Base-by-base conservation (phyloP, 2,888 invertebrate species). In the Apantesis nais region DNA sequence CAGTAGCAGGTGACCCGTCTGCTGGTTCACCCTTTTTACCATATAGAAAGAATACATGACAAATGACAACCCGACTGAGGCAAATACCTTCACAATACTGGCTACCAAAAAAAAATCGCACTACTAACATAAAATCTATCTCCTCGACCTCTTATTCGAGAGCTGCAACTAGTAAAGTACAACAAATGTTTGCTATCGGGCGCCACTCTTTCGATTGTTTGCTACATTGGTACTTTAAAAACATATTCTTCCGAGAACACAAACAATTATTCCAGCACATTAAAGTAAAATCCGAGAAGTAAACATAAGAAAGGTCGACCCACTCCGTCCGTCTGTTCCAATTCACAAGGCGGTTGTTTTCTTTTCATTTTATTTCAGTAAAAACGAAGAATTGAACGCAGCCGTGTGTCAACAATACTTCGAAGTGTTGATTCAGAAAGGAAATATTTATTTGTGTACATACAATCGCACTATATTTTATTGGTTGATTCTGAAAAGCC, bases 281-380 rank as follows among this genome's bases (percentile, higher is more conserved):
- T 52, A 52, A 52, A 52, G 48, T 52, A 64, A 60, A 31, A 60
- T n/a, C 41, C 37, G 29, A 29, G 61, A 34, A 61, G 44, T 48
- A 37, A 41, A 52, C 11, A 63, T 11, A 31, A 65, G 60, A 11
- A 25, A 34, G 60, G 65, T 64, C 60, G 65, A 75, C 79, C 78
- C 67, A 79, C 63, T 75, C 73, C 31, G 39, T 37, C 0, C 62
- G 14, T 69, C 68, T 67, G 68, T 29, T 66, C 67, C 62, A 68
- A 79, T 74, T 75, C 70, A 64, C 70, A 70, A 79, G 72, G 73
- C 62, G 63, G 2, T 65, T 73, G 55, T 72, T 77, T 71, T 70
- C 34, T 73, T 73, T 75, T 62, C 68, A 74, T 74, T 79, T 68
- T 29, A 48, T 62, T 44, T 62, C 22, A 62, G 19, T n/a, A 19